Evolutionary conservation across 2,797 vertebrate species (phyloP).

Genomic region (Scomberomorus guttatus): DNA sequence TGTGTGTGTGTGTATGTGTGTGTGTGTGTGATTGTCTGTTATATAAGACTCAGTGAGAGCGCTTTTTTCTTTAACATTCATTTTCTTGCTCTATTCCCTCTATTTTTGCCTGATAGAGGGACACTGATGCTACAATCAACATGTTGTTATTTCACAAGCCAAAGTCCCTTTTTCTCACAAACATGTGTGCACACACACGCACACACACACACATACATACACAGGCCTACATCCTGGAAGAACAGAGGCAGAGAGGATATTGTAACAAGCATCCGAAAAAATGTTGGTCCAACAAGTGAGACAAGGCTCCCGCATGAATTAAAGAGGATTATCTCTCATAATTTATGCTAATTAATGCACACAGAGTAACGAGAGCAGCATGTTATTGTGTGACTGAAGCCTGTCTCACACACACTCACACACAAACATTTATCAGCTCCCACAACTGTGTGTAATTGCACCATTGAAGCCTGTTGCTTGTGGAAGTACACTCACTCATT

Average conservation of each 20-base stretch:
- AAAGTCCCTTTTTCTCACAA: background rate
- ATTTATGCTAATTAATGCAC: conserved; percentile 86
- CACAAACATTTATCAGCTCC: conserved; percentile 33
- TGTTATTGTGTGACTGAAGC: conserved; percentile 70
- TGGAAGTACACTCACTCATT: conserved; percentile 33
- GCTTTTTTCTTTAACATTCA: background rate
- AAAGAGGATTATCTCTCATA: conserved; percentile 79
- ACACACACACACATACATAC: conserved; percentile 7
- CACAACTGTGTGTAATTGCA: conserved; percentile 42
- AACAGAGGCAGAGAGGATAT: conserved; percentile 56
- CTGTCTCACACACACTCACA: conserved; percentile 30
- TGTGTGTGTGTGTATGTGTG: conserved; percentile 18
- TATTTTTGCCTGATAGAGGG: conserved; percentile 30
- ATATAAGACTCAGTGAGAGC: background rate
- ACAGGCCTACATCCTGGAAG: conserved; percentile 44
- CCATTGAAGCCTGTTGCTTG: conserved; percentile 63
- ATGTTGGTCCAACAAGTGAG: conserved; percentile 81
- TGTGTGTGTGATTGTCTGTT: background rate
- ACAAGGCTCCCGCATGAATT: conserved; percentile 77
- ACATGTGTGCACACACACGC: background rate
- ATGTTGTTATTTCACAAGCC: conserved; percentile 26
- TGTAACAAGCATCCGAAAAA: conserved; percentile 71
- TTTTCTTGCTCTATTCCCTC: background rate
- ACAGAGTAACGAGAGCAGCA: conserved; percentile 69
- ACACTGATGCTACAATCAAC: conserved; percentile 20